Evolutionary conservation across 2,113 vertebrate species (phyloP), one percentile per base, ranked within the genome.

Genomic region (Penelope pileata): DNA sequence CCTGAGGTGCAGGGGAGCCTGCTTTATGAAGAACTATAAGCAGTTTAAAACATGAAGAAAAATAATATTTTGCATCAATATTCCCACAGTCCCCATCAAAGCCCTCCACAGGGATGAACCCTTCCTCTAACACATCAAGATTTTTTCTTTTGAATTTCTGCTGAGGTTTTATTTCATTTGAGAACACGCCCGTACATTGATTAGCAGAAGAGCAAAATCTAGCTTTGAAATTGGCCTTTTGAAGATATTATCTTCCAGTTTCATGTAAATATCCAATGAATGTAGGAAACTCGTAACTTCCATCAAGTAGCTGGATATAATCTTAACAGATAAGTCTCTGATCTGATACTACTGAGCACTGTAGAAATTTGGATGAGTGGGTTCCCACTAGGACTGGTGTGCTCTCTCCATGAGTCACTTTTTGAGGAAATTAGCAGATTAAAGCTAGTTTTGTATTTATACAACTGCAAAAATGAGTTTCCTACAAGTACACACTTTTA

Each of bases 151-250:
- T 90, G 72, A 89, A 88, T 84, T 94, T 92, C 75, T 93, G 36
- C 75, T 34, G 59, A 16, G 40, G 22, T 53, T 76, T 94, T 81
- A 66, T 73, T 47, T 86, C 79, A 43, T 90, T 86, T n/a, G n/a
- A 94, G 56, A 88, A 51, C 75, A 66, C 70, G 70, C 11, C 88
- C 81, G 47, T 69, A 32, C 60, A 94, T n/a, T 78, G 96, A 96
- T 93, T 84, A 93, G 23, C 2, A 1, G 95, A 63, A 82, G 9
- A 32, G 53, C 21, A 3, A 66, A 69, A 86, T 9, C 9, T 60
- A 70, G 18, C 79, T 96, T 95, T 96, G 92, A 94, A 88, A 95
- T 9, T 27, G 36, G 26, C 68, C 63, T 88, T 95, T 93, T 94
- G 87, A 94, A 94, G 82, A 62, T 80, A 63, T 16, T 79, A 24